Base-by-base conservation (phyloP, 2,888 invertebrate genomes). In the Polyploca ridens region DNA sequence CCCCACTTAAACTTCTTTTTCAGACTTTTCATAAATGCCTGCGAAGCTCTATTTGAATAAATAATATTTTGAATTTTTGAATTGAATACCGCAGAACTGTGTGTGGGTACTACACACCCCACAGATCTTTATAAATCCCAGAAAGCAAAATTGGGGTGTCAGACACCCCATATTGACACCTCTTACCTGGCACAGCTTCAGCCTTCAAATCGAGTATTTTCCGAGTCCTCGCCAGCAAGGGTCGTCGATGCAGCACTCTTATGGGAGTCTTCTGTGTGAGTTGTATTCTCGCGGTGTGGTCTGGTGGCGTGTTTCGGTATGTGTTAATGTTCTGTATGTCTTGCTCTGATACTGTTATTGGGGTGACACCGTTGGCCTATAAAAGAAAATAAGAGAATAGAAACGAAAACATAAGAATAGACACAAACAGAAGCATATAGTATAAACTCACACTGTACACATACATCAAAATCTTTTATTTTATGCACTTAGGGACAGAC, bases 181-280 rank as follows among this genome's bases (percentile, higher is more conserved):
- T 27, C 1, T 46, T 10, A 85, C 94, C 94, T 19, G 92, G 92
- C 6, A 96, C 90, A 0, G 87, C 78, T 33, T 89, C 87, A 0
- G 96, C 96, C n/a, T 64, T 46, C n/a, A 90, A 62, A 46, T 94
- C 94, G 76, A 96, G 95, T 66, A 99, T 95, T 0, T 92, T 93
- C 68, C 97, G 95, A 5, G 94, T 92, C 64, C 99, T 94, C 3
- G 95, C 93, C 11, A 96, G 95, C 63, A 98, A 89, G 0, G 98
- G 96, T 27, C 99, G 94, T 63, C 98, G 91, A 88, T 99, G 99
- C 63, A 99, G 91, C 6, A 99, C 99, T 68, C 99, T 91, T 54
- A 99, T 93, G 0, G 99, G 99, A 0, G 99, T 99, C 84, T 96
- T 96, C 89, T 99, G 99, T 54, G 95, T 79, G 35, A 98, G 91